Conservation (phyloP, 2,113 vertebrate species). For the Nymphicus hollandicus region DNA sequence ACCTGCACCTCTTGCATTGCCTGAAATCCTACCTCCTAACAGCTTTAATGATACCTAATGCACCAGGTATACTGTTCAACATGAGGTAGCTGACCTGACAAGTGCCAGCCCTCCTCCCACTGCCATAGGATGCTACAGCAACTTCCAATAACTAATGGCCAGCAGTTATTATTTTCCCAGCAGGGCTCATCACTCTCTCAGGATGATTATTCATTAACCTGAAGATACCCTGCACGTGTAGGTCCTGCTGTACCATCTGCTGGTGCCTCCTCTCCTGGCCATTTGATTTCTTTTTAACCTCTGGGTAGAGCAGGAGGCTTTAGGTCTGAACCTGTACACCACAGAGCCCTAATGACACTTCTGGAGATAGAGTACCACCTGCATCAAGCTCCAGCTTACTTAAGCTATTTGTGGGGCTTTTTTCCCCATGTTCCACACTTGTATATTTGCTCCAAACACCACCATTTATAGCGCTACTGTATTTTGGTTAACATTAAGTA, state of each 20-base stretch:
- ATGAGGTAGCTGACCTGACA: not conserved
- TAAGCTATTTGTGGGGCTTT: not conserved
- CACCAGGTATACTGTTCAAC: not conserved
- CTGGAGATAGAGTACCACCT: not conserved
- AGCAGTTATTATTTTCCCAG: not conserved
- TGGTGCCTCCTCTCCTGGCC: not conserved
- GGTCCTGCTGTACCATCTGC: not conserved
- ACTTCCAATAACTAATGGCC: not conserved
- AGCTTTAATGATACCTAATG: not conserved
- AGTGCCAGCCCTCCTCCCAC: not conserved
- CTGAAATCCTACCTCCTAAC: not conserved
- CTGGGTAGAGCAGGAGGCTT: not conserved
- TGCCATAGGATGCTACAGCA: accelerated
- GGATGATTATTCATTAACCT: not conserved
- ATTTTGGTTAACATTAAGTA: not conserved
- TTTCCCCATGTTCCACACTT: not conserved
- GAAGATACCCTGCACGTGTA: not conserved
- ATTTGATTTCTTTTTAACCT: not conserved
- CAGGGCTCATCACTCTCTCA: not conserved
- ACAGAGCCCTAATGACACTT: not conserved
- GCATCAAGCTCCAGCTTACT: not conserved
- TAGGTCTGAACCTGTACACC: not conserved
- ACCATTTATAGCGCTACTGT: not conserved
- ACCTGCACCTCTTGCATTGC: not conserved
- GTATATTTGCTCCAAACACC: not conserved